Base-by-base conservation (phyloP, 2,888 invertebrate genomes). In the Pandemis cinnamomeana region DNA sequence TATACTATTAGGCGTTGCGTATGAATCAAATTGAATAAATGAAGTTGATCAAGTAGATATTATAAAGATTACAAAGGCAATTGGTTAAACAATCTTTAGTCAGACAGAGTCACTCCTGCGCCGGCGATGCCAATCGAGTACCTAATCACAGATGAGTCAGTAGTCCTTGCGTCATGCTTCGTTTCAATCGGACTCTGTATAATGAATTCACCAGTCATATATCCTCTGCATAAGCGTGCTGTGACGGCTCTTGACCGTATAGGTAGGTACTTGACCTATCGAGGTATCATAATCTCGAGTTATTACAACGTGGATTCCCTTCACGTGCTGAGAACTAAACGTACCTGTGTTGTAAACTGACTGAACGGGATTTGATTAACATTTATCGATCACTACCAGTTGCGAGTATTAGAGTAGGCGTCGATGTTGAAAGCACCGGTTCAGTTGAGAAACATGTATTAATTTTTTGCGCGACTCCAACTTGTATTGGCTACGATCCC, bases 111-210 rank as follows among this genome's bases (percentile, higher is more conserved):
- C 60, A 68, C 41, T 48, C 46, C 51, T 10, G 66, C 42, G 13
- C 60, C 27, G n/a, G 15, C 36, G 60, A 61, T 71, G 36, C 15
- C 64, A 70, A 62, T 64, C 64, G 46, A 62, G 60, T 48, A 67
- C 41, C 58, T 69, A 75, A 86, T 87, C 86, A 86, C 77, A 79
- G 83, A 84, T 92, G 91, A 91, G 82, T 92, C 91, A 91, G 85
- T 80, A 55, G 76, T 75, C 79, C 81, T 86, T 84, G 83, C 87
- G 89, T 90, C 87, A 90, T 79, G 81, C 58, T 51, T 83, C 78
- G 77, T 82, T 81, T 83, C 79, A 83, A 82, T 83, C 79, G 83
- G 84, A 85, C 84, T 83, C 81, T 75, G 77, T 79, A 70, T 71
- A 68, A 68, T 71, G 67, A 75, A 78, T 77, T 76, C 78, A 77